A percentile compares a stretch with the other conserved stretches of the same genome.
These are phyloP conservation scores for Agrochola macilenta DNA, from an alignment of 2,888 invertebrate species.

Conservation along the genomic window DNA sequence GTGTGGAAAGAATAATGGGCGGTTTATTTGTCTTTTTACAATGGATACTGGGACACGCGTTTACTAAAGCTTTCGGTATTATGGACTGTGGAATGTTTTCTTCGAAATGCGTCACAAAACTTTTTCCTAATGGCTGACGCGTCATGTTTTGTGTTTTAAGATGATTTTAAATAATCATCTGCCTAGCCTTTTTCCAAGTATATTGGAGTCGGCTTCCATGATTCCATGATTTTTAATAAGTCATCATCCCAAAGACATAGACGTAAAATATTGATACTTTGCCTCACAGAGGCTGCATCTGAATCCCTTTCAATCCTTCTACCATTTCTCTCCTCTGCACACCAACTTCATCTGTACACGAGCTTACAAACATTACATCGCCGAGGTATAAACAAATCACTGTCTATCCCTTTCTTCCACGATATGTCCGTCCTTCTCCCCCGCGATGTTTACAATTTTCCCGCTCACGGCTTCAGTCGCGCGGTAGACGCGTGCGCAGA, in stretches of 20 bases:
- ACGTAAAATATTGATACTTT: background rate
- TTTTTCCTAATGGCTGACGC: background rate
- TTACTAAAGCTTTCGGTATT: slow-evolving; percentile 2
- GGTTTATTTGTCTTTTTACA: slow-evolving; percentile 34
- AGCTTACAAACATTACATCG: slow-evolving; percentile 69
- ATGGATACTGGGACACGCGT: slow-evolving; percentile 6
- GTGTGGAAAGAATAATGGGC: slow-evolving; percentile 23
- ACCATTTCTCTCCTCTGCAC: slow-evolving; percentile 12
- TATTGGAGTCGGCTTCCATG: background rate
- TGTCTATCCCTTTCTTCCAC: slow-evolving; percentile 71
- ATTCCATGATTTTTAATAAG: background rate
- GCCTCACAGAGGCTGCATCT: slow-evolving; percentile 39
- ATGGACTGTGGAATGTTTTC: slow-evolving; percentile 6
- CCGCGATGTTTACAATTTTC: slow-evolving; percentile 83
- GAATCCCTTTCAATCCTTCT: background rate
- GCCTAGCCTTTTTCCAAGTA: background rate
- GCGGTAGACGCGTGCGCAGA: slow-evolving; percentile 75
- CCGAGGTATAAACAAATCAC: slow-evolving; percentile 73
- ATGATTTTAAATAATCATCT: background rate
- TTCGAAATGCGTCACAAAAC: background rate
- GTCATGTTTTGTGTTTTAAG: background rate
- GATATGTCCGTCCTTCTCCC: slow-evolving; percentile 71
- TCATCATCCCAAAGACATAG: background rate
- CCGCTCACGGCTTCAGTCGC: slow-evolving; percentile 75
- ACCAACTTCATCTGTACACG: slow-evolving; percentile 68